These are phyloP conservation scores for Osmerus mordax DNA, from an alignment of 2,113 vertebrate genomes.

Conservation along the genomic window DNA sequence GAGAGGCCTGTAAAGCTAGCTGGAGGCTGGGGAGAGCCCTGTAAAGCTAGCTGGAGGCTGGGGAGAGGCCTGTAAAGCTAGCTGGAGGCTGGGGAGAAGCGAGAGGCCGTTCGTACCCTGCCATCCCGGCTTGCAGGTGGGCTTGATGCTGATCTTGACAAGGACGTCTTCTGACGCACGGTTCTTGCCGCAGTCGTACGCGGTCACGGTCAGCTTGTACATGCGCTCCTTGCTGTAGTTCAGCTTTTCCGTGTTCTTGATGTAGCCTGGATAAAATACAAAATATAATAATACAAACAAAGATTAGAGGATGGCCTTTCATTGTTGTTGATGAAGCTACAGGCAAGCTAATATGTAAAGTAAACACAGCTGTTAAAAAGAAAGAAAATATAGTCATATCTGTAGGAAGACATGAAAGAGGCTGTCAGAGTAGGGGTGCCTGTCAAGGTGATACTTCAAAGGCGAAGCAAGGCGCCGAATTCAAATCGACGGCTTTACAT, in stretches of 20 bases:
- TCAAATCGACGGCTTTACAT: slow-evolving; percentile 21
- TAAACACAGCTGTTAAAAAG: neutral
- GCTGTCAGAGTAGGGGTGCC: neutral
- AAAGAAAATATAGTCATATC: neutral
- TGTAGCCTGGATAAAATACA: slow-evolving; percentile 76
- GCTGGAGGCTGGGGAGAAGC: too few relatives aligned
- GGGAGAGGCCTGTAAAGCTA: too few relatives aligned
- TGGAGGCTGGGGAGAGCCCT: too few relatives aligned
- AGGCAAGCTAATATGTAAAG: neutral
- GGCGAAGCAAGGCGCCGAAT: slow-evolving; percentile 29
- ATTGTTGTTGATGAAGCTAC: slow-evolving; percentile 20
- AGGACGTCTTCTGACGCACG: slow-evolving; percentile 88
- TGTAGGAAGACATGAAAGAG: too few relatives aligned
- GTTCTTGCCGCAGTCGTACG: slow-evolving; percentile 97
- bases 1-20: too few relatives aligned
- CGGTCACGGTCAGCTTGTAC: slow-evolving; percentile 93
- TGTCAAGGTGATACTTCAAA: slow-evolving; percentile 44
- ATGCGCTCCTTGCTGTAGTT: slow-evolving; percentile 88
- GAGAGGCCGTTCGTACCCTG: slow-evolving; percentile 77
- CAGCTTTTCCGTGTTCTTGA: slow-evolving; percentile 94
- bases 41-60: too few relatives aligned
- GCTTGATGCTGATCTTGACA: slow-evolving; percentile 93
- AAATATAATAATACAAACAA: neutral
- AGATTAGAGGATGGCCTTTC: slow-evolving; percentile 6
- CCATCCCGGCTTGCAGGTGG: slow-evolving; percentile 93